Percentiles rank a stretch among this genome's conserved stretches.
These are phyloP conservation scores for Athene cunicularia DNA, from an alignment of 2,113 vertebrate genomes.

Conservation along the genomic window DNA sequence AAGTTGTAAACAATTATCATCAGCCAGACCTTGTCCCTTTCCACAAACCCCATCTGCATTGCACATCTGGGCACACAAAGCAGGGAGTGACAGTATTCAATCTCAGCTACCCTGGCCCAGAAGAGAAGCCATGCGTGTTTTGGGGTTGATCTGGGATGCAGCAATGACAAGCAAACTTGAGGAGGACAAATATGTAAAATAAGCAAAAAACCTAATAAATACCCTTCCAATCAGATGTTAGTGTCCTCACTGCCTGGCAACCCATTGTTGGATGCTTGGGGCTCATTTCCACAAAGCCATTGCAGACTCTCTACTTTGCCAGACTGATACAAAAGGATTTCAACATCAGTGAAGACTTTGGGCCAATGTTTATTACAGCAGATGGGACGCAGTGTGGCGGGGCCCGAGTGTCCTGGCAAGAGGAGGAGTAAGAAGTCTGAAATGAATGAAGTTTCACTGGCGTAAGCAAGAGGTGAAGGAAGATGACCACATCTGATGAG, in stretches of 20 bases:
- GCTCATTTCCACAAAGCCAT: not conserved
- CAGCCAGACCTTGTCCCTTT: not conserved
- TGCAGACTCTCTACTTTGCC: not conserved
- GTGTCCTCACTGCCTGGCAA: not conserved
- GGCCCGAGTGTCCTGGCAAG: too few relatives aligned
- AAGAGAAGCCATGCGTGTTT: not conserved
- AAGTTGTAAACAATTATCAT: not conserved
- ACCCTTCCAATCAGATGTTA: accelerated
- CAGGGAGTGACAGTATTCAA: not conserved
- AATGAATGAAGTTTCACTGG: not conserved
- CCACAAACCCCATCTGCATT: not conserved
- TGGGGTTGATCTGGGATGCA: not conserved
- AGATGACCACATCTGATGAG: not conserved
- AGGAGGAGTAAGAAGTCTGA: not conserved
- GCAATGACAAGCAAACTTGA: not conserved
- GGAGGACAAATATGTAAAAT: not conserved
- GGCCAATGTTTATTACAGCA: not conserved
- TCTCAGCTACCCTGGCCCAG: not conserved
- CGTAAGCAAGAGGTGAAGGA: not conserved
- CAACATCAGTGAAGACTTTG: accelerated
- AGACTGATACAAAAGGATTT: not conserved
- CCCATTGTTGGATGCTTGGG: accelerated
- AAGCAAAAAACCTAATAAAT: not conserved
- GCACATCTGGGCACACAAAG: not conserved
- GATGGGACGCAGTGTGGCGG: accelerated